Percentiles rank a stretch among this genome's conserved stretches.
phyloP scores from a whole-genome alignment of 1,140 invertebrate species.

The Drosophila pseudoananassae region DNA sequence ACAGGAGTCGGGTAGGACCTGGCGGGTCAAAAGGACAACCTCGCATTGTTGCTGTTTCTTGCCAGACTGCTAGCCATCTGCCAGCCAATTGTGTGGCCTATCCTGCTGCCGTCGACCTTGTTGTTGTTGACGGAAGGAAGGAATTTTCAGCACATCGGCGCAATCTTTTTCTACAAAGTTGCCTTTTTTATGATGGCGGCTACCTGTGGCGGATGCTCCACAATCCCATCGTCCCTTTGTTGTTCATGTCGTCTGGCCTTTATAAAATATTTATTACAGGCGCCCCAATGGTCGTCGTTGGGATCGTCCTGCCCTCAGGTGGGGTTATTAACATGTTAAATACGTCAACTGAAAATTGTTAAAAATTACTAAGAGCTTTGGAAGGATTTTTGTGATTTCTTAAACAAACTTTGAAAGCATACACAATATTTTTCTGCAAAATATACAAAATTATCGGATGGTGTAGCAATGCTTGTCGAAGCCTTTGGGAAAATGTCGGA shows the following conservation, averaged over 20 bases:
- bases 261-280: constrained; percentile 66
- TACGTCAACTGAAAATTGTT: constrained; percentile 29
- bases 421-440: neutral
- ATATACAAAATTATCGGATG: constrained; percentile 23
- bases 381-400: no score
- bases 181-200: constrained; percentile 48
- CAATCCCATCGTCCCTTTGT: constrained; percentile 17
- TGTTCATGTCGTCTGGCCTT: constrained; percentile 50
- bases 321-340: constrained; percentile 56
- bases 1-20: constrained; percentile 11
- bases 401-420: neutral
- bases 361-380: neutral
- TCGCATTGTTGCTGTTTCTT: constrained; percentile 44
- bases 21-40: constrained; percentile 37
- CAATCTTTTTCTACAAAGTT: constrained; percentile 67
- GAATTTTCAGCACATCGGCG: constrained; percentile 74
- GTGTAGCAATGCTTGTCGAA: constrained; percentile 17
- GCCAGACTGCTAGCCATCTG: constrained; percentile 69
- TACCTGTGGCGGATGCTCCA: constrained; percentile 47
- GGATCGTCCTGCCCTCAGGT: constrained; percentile 11
- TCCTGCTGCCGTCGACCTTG: constrained; percentile 10
- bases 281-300: constrained; percentile 17
- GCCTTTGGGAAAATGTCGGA: neutral
- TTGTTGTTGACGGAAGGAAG: constrained; percentile 72
- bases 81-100: constrained; percentile 75